Percentiles rank a stretch among this genome's conserved stretches.
These are phyloP conservation scores for Adelosebastes latens DNA, from an alignment of 2,797 vertebrate genomes.

Conservation along the genomic window DNA sequence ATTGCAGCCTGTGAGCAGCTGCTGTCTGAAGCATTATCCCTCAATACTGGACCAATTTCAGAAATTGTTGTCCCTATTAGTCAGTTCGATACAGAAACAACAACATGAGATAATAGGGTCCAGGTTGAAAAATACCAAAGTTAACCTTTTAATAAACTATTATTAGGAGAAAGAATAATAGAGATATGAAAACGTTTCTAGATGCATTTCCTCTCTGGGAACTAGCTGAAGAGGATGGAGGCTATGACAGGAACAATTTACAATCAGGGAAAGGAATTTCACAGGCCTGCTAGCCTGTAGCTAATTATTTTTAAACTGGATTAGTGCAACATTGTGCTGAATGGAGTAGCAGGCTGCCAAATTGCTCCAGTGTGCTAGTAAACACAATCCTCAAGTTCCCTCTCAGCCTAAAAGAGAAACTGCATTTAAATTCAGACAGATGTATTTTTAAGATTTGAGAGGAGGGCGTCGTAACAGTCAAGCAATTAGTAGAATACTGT, in stretches of 20 bases:
- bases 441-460: conserved; percentile 63
- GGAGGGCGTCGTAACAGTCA: conserved; percentile 43
- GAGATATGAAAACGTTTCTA: conserved; percentile 3
- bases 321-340: conserved; percentile 69
- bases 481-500: conserved; percentile 52
- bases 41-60: background rate
- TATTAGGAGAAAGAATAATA: background rate
- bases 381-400: conserved; percentile 65
- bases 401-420: conserved; percentile 45
- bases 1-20: too few relatives aligned
- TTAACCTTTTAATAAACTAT: background rate
- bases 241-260: conserved; percentile 65
- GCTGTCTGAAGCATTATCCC: too few relatives aligned
- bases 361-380: conserved; percentile 71
- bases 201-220: conserved; percentile 36
- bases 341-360: conserved; percentile 65
- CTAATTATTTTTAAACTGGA: conserved; percentile 79
- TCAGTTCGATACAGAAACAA: background rate
- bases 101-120: background rate
- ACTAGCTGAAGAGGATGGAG: conserved; percentile 21
- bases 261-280: conserved; percentile 71
- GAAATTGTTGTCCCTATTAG: background rate
- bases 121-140: background rate
- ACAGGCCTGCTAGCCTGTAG: conserved; percentile 72
- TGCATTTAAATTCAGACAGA: conserved; percentile 64